These are phyloP conservation scores for Iguana delicatissima DNA, from an alignment of 2,797 vertebrate genomes.

Conservation along the genomic window DNA sequence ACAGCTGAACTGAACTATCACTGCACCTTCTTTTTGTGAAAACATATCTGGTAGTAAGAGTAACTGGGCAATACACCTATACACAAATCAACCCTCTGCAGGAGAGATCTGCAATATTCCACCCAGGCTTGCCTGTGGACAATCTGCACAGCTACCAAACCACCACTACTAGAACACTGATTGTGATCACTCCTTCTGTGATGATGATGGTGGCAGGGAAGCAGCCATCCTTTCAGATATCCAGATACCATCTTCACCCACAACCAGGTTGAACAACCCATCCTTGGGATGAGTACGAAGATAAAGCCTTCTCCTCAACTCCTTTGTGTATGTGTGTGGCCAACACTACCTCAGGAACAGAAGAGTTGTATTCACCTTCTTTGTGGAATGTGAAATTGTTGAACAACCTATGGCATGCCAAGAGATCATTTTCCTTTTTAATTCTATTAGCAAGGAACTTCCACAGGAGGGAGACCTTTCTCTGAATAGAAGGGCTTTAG, in stretches of 20 bases:
- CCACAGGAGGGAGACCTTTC: conserved; percentile 66
- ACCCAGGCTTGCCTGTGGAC: not conserved
- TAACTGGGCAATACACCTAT: not conserved
- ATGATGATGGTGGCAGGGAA: not conserved
- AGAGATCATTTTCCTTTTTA: conserved; percentile 36
- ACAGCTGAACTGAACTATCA: not conserved
- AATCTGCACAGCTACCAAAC: no score
- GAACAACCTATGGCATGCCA: conserved; percentile 10
- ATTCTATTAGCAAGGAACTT: conserved; percentile 48
- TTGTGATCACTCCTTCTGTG: no score
- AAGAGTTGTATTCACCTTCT: not conserved
- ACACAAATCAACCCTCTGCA: not conserved
- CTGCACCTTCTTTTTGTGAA: not conserved
- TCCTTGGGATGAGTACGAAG: not conserved
- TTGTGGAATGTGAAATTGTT: conserved; percentile 3
- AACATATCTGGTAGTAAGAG: not conserved
- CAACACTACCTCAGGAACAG: not conserved
- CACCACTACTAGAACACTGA: no score
- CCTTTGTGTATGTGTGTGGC: not conserved
- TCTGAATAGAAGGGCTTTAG: conserved; percentile 43
- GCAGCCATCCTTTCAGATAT: not conserved
- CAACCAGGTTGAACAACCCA: not conserved
- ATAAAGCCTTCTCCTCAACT: not conserved
- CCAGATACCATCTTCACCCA: not conserved
- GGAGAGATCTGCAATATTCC: not conserved